These are phyloP conservation scores for Verasper variegatus DNA, from an alignment of 2,113 vertebrate species.

Conservation along the genomic window DNA sequence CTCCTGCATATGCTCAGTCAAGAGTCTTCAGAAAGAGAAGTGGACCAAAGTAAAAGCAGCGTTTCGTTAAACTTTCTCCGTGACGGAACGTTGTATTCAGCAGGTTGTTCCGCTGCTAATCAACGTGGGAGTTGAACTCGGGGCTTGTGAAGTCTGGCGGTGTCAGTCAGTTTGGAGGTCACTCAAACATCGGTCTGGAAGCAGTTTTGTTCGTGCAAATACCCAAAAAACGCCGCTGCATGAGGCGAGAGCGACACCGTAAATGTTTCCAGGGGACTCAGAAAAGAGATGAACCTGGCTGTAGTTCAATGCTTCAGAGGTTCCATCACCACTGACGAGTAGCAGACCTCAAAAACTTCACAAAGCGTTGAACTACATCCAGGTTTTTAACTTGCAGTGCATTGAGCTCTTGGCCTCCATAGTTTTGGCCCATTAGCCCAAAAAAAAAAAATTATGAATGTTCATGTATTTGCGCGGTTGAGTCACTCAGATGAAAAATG, in stretches of 20 bases:
- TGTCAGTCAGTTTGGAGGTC: slow-evolving; percentile 22
- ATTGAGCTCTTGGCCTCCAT: too few relatives aligned
- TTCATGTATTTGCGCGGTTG: slow-evolving; percentile 17
- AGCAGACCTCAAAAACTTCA: too few relatives aligned
- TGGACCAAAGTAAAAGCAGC: neutral
- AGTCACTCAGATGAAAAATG: slow-evolving; percentile 21
- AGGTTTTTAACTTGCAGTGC: too few relatives aligned
- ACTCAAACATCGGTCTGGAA: neutral
- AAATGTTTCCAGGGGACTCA: too few relatives aligned
- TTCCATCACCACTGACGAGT: too few relatives aligned
- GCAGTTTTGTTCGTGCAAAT: too few relatives aligned
- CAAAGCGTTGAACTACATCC: too few relatives aligned
- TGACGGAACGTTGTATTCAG: neutral
- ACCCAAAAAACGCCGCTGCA: too few relatives aligned
- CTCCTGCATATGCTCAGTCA: neutral
- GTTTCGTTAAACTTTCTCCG: neutral
- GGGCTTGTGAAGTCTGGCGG: neutral
- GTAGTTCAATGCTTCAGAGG: too few relatives aligned
- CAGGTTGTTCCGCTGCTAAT: slow-evolving; percentile 27
- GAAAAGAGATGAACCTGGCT: too few relatives aligned
- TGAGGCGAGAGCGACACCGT: too few relatives aligned
- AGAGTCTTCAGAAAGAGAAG: neutral
- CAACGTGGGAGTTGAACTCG: slow-evolving; percentile 19
- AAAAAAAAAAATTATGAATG: slow-evolving; percentile 14
- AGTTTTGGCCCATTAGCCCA: neutral